A percentile compares a stretch with the other conserved stretches of the same genome.
Conservation (phyloP, 1,140 invertebrate species). For the Holcopasites calliopsidis region DNA sequence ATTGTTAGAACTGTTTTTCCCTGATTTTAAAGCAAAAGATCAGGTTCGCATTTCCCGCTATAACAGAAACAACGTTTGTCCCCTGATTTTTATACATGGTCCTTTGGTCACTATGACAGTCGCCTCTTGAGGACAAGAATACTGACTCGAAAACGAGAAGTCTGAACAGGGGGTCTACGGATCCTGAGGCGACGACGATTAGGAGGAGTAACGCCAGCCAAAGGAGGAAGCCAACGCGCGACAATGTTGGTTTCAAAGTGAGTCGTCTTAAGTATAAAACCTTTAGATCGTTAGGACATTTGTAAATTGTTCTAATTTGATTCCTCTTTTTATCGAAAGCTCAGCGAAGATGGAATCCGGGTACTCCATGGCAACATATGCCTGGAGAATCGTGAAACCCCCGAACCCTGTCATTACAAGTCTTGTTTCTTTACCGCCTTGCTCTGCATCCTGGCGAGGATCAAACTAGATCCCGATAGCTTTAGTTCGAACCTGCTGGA, state of each 20-base stretch:
- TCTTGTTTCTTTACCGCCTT: constrained; percentile 70
- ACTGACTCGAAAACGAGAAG: neutral
- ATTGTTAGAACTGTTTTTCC: constrained; percentile 71
- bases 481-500: constrained; percentile 65
- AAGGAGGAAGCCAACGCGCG: neutral
- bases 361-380: constrained; percentile 63
- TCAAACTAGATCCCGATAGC: constrained; percentile 51
- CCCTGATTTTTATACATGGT: neutral
- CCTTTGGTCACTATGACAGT: neutral
- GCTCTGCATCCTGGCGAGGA: constrained; percentile 71
- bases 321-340: constrained; percentile 35
- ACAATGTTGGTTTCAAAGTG: constrained; percentile 1
- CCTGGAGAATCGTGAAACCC: constrained; percentile 52
- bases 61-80: neutral
- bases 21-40: constrained; percentile 38
- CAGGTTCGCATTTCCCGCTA: constrained; percentile 37
- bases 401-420: constrained; percentile 65
- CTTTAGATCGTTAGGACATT: neutral
- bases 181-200: neutral
- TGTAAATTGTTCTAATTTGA: neutral
- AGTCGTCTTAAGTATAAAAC: neutral
- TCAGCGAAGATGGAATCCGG: constrained; percentile 52
- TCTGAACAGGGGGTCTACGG: neutral
- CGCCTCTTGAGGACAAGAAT: neutral
- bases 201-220: neutral